Base-by-base conservation (phyloP, 1,140 invertebrate genomes). In the Zaprionus gabonicus region DNA sequence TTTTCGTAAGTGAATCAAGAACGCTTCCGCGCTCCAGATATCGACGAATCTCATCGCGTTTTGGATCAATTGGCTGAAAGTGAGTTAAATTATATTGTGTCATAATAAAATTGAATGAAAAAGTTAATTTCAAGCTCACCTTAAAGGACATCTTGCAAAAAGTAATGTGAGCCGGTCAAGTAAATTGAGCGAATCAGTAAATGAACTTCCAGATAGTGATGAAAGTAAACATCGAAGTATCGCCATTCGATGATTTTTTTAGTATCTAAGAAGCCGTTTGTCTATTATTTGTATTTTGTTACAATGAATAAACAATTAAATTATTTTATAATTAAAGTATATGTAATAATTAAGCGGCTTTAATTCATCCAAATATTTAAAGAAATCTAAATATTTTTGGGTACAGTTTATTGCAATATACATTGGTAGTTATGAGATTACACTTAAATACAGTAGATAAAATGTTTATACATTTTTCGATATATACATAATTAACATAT, bases 11-110 rank as follows among this genome's bases (percentile, higher is more conserved):
- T n/a, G 96, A 96, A 94, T 98, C 97, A 94, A 98, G 95, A 46
- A 98, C 97, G 34, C 98, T 98, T 73, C 96, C 95, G 91, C 97
- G 96, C 93, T 99, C 98, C 71, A 99, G 94, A 93, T 98, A 98
- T 76, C 97, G 97, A 57, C 98, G 94, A 91, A 98, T 98, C 90
- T 99, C 97, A 93, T 99, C 98, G 68, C 97, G 95, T 93, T 98
- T 98, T 1, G 96, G 96, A 93, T 98, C 97, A 81, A 96, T 93
- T n/a, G 92, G 95, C 96, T 97, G 80, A 46, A 73, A 46, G 13
- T 2, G 3, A 58, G 12, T 31, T 9, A 51, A 51, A 51, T 25
- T 1, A 12, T 5, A 23, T 51, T 4, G 46, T 51, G 20, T 25
- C 46, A 51, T 51, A 23, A 51, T 9, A 36, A 34, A 68, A 60